These are phyloP conservation scores for Paramisgurnus dabryanus DNA, from an alignment of 2,113 vertebrate genomes.

Conservation along the genomic window DNA sequence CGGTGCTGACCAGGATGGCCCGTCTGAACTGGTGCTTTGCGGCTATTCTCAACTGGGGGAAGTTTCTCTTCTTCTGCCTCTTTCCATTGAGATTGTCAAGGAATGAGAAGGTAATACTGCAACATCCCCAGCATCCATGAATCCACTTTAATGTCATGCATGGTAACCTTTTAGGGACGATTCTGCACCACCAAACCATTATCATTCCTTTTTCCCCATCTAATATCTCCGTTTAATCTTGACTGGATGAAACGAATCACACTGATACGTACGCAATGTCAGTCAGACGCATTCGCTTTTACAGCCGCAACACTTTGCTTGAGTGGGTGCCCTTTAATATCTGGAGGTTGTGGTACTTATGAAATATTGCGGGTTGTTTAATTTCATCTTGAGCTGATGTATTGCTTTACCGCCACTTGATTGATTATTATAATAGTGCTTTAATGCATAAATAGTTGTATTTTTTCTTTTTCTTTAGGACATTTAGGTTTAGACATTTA, in stretches of 20 bases:
- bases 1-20: conserved; percentile 70
- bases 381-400: not conserved
- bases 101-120: conserved; percentile 67
- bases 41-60: conserved; percentile 79
- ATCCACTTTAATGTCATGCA: not conserved
- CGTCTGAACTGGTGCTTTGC: conserved; percentile 80
- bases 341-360: not conserved
- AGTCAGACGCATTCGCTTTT: not conserved
- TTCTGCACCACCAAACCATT: not conserved
- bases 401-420: conserved; percentile 15
- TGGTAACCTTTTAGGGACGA: not conserved
- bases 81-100: conserved; percentile 72
- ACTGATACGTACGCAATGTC: not conserved
- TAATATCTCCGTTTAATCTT: not conserved
- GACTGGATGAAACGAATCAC: not conserved
- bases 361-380: conserved; percentile 32
- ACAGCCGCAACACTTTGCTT: not conserved
- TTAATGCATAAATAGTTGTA: not conserved
- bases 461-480: not conserved
- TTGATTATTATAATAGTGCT: conserved; percentile 25
- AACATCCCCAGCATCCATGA: not conserved
- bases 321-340: conserved; percentile 9
- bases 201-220: not conserved
- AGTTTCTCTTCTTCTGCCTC: conserved; percentile 80
- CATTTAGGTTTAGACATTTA: not conserved